These are phyloP conservation scores for Meganola albula DNA, from an alignment of 2,888 invertebrate genomes.

Conservation along the genomic window DNA sequence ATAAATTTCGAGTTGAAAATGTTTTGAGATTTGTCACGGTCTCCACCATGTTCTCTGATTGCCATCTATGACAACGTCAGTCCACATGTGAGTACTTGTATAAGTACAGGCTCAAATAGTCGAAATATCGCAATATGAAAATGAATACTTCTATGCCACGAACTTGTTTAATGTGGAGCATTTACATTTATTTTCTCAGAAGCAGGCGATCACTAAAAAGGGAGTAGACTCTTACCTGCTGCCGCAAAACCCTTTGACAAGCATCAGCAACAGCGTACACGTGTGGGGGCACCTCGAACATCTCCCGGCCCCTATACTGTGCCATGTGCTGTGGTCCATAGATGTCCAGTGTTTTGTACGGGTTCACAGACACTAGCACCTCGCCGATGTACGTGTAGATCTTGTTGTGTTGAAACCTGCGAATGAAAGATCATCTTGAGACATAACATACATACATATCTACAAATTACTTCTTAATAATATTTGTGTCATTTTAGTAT, in stretches of 20 bases:
- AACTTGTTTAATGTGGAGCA: too few species aligned
- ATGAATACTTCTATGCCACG: too few species aligned
- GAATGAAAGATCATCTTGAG: constrained; percentile 53
- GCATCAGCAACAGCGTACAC: constrained; percentile 99
- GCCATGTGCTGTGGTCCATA: constrained; percentile 92
- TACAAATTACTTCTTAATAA: too few species aligned
- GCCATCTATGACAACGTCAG: too few species aligned
- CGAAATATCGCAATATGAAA: too few species aligned
- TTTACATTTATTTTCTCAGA: too few species aligned
- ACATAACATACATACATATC: too few species aligned
- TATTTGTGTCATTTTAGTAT: constrained; percentile 6
- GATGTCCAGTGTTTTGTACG: constrained; percentile 94
- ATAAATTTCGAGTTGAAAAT: too few species aligned
- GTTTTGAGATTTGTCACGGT: too few species aligned
- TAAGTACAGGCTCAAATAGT: too few species aligned
- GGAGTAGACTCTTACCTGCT: constrained; percentile 69
- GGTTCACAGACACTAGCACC: constrained; percentile 98
- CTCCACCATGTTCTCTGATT: too few species aligned
- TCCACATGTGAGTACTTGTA: too few species aligned
- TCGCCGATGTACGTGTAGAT: constrained; percentile 99
- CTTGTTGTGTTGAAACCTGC: constrained; percentile 92
- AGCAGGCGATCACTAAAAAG: not conserved
- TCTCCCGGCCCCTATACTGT: constrained; percentile 92
- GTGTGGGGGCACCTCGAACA: constrained; percentile 98
- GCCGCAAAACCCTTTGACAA: constrained; percentile 95